These are phyloP conservation scores for Poecilia latipinna DNA, from an alignment of 2,113 vertebrate genomes.

Conservation along the genomic window DNA sequence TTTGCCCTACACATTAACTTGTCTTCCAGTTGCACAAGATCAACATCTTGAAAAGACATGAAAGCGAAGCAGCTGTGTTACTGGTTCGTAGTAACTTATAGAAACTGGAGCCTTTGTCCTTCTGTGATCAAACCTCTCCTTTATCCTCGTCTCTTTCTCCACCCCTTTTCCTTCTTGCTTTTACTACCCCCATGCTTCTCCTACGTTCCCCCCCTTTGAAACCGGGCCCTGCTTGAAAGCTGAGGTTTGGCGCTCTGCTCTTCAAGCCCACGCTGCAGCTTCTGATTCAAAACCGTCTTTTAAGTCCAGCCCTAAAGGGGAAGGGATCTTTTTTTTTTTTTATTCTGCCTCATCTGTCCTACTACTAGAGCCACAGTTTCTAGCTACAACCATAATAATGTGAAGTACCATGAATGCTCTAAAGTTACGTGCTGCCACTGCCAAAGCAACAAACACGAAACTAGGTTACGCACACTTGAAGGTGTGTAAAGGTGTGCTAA, in stretches of 20 bases:
- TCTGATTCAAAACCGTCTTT: constrained; percentile 67
- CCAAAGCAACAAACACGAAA: constrained; percentile 34
- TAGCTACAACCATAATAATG: neutral
- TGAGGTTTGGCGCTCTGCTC: constrained; percentile 68
- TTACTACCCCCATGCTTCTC: constrained; percentile 52
- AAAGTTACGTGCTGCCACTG: constrained; percentile 4
- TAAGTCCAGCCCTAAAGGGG: constrained; percentile 50
- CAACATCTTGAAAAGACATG: neutral
- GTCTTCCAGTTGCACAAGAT: neutral
- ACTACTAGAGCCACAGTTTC: neutral
- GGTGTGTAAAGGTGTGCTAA: constrained; percentile 48
- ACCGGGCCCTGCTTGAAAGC: constrained; percentile 58
- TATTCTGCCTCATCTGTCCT: neutral
- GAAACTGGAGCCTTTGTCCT: constrained; percentile 19
- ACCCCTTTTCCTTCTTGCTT: constrained; percentile 19
- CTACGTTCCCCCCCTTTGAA: constrained; percentile 59
- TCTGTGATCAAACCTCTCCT: constrained; percentile 44
- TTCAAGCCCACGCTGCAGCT: constrained; percentile 73
- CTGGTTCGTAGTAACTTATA: neutral
- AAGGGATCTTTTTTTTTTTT: constrained; percentile 12
- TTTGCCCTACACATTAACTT: neutral
- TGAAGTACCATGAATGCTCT: neutral
- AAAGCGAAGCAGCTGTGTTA: neutral
- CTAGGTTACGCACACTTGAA: constrained; percentile 27
- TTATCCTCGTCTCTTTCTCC: constrained; percentile 74